Base-by-base conservation (phyloP, 1,140 invertebrate genomes). In the Homarus americanus region DNA sequence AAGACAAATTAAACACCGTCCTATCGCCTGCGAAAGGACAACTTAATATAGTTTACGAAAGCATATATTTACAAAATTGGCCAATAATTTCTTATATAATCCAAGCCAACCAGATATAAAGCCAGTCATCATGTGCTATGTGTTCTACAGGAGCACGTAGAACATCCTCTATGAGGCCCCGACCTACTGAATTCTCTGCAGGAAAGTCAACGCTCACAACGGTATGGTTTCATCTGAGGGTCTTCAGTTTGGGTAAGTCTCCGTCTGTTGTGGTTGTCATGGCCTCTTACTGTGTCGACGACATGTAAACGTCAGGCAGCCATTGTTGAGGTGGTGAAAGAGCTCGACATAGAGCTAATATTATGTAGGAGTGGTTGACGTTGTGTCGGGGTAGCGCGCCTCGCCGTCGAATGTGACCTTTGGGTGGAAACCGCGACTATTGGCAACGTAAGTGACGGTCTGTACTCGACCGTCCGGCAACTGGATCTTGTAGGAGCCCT, bases 401-500 rank as follows among this genome's bases (percentile, higher is more conserved):
- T 82, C 82, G 0, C 80, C 80, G 34, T 89, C 87, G 32, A 82
- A 89, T 0, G 78, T 82, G n/a, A 89, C 80, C 24, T 89, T 73
- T 15, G 87, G 87, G 44, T 89, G 87, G 44, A 89, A 89, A 17
- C 87, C 87, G 5, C 76, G 58, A 44, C 40, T 73, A 36, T 89
- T 69, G 69, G 79, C 87, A 12, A 89, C 78, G 79, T 89, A 89
- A 34, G 87, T 89, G 40, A 89, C 87, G 4, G 87, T 89, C 79
- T 89, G 87, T 15, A 89, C 80, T 34, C 88, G 88, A 15, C 88
- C 88, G 49, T 90, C 87, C 1, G 87, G 66, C 24, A 90, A 72
- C 44, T 83, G 79, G 69, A 83, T 90, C 80, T 90, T 83, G 87
- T 90, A 83, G 66, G 87, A 90, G 36, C 80, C 87, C 38, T 58